A percentile compares a stretch with the other conserved stretches of the same genome.
These are phyloP conservation scores for Caretta caretta DNA, from an alignment of 2,113 vertebrate species.

Conservation along the genomic window DNA sequence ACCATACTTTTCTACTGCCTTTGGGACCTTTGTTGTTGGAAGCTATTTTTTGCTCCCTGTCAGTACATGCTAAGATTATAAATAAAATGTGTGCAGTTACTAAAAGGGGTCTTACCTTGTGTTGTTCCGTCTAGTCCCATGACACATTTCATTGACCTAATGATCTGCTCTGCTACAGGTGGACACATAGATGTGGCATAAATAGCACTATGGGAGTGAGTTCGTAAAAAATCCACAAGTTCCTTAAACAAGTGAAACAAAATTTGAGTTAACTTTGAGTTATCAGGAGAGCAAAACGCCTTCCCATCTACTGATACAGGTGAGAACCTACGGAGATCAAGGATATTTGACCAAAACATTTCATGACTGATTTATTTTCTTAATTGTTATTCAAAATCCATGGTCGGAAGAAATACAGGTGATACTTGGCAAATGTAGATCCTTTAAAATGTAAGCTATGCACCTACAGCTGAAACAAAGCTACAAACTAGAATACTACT, in stretches of 20 bases:
- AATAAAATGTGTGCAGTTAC: not conserved
- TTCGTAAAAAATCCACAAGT: conserved; percentile 90
- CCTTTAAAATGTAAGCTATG: not conserved
- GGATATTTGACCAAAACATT: not conserved
- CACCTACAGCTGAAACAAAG: conserved; percentile 24
- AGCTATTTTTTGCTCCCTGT: fast-evolving
- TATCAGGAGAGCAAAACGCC: not conserved
- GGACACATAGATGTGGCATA: conserved; percentile 91
- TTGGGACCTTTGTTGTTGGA: not conserved
- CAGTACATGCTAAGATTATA: not conserved
- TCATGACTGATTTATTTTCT: not conserved
- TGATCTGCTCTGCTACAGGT: conserved; percentile 87
- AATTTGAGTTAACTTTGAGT: conserved; percentile 54
- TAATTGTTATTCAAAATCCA: not conserved
- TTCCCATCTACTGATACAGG: not conserved
- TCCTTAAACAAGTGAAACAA: conserved; percentile 80
- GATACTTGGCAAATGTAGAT: conserved; percentile 2
- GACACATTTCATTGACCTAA: conserved; percentile 88
- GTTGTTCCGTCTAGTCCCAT: conserved; percentile 88
- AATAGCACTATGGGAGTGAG: conserved; percentile 88
- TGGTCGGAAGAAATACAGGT: conserved; percentile 29
- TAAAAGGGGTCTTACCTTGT: conserved; percentile 82
- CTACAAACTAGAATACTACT: not conserved
- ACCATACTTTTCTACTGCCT: not conserved
- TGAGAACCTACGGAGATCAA: not conserved